Evolutionary conservation across 1,140 invertebrate genomes (phyloP), one percentile per base, ranked within the genome.

Genomic region (Teleopsis dalmanni): DNA sequence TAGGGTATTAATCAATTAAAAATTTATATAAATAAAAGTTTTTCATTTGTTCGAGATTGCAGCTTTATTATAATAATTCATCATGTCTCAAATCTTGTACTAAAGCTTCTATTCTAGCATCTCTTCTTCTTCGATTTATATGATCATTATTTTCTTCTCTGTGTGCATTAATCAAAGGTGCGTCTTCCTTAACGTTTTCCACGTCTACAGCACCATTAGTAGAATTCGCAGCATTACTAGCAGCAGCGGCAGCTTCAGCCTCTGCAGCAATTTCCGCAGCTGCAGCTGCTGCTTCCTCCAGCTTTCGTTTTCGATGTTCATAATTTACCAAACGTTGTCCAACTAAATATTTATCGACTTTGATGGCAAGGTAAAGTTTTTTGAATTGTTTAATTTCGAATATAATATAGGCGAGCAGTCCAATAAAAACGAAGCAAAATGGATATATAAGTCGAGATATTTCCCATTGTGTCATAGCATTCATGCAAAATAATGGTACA

Each of bases 271-370:
- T 22, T 55, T 36, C 42, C n/a, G 42, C 38, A 4, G 51, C 51
- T 21, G 31, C 37, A 8, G 27, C 52, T 9, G 46, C 46, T 13
- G 42, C 50, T 5, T 45, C 49, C 11, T 51, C 33, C 29, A 42
- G 72, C 53, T 78, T 76, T 58, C 81, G 80, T 52, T 80, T 79
- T 47, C 83, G 75, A 69, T 87, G 84, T 65, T 97, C 90, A 70
- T 97, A 98, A 73, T 98, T 98, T 1, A 98, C 92, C 45, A 98
- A 78, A 47, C 91, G 79, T 60, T 92, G 87, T 0, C 95, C 94
- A 3, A 98, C 93, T 21, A 98, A 78, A 75, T 97, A 98, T 76
- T 98, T 98, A 68, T 99, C 95, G 76, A 99, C 98, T 73, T 96
- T 96, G 64, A 99, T 99, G 72, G 97, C 95, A 67, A 98, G 91